Evolutionary conservation across 2,113 vertebrate genomes (phyloP).

Genomic region (Formicarius rufipectus): DNA sequence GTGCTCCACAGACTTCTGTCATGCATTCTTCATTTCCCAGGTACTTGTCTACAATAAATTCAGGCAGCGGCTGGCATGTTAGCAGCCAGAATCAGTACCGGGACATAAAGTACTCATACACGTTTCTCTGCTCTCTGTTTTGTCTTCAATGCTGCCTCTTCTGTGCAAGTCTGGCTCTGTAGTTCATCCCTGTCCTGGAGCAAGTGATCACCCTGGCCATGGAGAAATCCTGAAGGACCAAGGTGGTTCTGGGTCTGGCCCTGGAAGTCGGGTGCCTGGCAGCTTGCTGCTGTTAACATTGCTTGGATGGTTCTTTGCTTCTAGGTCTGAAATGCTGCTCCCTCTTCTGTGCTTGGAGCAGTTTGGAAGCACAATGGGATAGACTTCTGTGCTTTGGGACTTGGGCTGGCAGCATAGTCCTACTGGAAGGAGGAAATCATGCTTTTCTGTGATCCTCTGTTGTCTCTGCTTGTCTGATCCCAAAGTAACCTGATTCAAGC

Average conservation of each 20-base stretch:
- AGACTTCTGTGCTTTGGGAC: neutral
- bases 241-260: neutral
- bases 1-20: neutral
- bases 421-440: neutral
- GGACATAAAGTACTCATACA: neutral
- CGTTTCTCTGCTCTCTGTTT: neutral
- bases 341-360: accelerated
- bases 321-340: neutral
- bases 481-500: neutral
- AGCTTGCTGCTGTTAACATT: neutral
- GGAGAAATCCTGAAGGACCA: neutral
- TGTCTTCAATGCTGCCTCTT: neutral
- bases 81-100: neutral
- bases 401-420: neutral
- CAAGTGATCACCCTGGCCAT: accelerated
- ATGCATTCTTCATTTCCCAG: neutral
- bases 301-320: neutral
- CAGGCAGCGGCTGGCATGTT: neutral
- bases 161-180: neutral
- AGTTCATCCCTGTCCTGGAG: neutral
- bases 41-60: neutral
- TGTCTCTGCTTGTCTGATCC: neutral
- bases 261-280: neutral
- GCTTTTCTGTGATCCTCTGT: neutral
- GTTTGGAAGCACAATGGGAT: neutral